These are phyloP conservation scores for Trypoxylus dichotomus DNA, from an alignment of 1,140 invertebrate species.

Conservation along the genomic window DNA sequence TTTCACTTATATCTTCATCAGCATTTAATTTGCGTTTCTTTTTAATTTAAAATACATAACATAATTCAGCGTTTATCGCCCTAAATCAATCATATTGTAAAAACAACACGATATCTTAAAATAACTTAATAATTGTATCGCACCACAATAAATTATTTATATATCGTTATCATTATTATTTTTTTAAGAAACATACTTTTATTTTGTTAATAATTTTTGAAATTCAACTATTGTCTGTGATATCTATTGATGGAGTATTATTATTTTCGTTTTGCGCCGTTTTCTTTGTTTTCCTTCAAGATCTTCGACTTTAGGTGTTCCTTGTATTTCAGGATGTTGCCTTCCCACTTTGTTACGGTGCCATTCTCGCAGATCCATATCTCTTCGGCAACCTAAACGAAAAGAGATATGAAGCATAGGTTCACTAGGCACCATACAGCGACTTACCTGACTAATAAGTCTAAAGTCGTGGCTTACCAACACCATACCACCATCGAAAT, in stretches of 20 bases:
- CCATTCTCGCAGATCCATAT: conserved; percentile 99
- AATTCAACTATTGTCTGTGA: conserved; percentile 26
- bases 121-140: conserved; percentile 4
- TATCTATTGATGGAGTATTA: background rate
- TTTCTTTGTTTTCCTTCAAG: conserved; percentile 53
- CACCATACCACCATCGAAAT: conserved; percentile 97
- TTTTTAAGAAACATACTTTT: background rate
- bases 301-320: conserved; percentile 88
- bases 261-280: conserved; percentile 7
- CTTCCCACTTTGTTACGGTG: conserved; percentile 95
- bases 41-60: background rate
- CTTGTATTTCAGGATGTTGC: conserved; percentile 95
- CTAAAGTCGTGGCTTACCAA: conserved; percentile 97
- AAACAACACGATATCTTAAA: background rate
- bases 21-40: background rate
- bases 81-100: no score
- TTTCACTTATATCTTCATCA: background rate
- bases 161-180: background rate
- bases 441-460: conserved; percentile 91
- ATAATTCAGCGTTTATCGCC: background rate
- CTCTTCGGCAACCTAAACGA: conserved; percentile 89
- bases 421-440: background rate
- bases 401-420: background rate
- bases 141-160: background rate
- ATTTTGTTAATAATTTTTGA: background rate